These are phyloP conservation scores for Luffia ferchaultella DNA, from an alignment of 2,888 invertebrate genomes.

Conservation along the genomic window DNA sequence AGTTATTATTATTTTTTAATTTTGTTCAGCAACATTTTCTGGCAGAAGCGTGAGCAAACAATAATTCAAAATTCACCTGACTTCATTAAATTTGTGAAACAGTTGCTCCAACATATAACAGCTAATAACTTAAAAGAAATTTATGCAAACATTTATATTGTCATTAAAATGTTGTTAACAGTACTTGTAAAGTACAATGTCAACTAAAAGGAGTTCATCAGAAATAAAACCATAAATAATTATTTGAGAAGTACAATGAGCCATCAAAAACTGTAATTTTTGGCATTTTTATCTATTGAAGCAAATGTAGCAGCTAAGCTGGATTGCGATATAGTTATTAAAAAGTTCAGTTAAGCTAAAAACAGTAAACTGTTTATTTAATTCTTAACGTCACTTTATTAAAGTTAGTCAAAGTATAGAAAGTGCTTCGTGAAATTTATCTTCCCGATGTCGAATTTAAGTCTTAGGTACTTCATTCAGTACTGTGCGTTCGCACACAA, in stretches of 20 bases:
- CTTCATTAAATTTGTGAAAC: slow-evolving; percentile 9
- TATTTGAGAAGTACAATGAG: slow-evolving; percentile 8
- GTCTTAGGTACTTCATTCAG: no score
- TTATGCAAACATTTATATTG: slow-evolving; percentile 10
- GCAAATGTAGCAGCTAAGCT: slow-evolving; percentile 8
- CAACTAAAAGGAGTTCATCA: slow-evolving; percentile 7
- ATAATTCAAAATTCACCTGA: slow-evolving; percentile 4
- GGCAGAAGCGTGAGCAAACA: background rate
- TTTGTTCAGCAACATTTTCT: no score
- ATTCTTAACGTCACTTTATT: no score
- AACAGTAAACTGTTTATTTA: background rate
- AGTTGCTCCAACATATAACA: slow-evolving; percentile 8
- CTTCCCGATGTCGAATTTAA: no score
- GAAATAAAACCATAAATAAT: slow-evolving; percentile 4
- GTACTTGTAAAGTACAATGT: slow-evolving; percentile 12
- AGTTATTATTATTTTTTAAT: no score
- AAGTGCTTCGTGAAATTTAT: no score
- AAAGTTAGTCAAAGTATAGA: no score
- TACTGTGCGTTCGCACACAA: no score
- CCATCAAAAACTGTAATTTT: slow-evolving; percentile 8
- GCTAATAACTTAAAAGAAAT: slow-evolving; percentile 10
- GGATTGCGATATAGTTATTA: slow-evolving; percentile 9
- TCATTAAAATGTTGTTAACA: slow-evolving; percentile 10
- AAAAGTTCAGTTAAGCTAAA: slow-evolving; percentile 2
- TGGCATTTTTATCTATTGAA: slow-evolving; percentile 10